These are phyloP conservation scores for Hyposoter dolosus DNA, from an alignment of 2,888 invertebrate genomes.

Conservation along the genomic window DNA sequence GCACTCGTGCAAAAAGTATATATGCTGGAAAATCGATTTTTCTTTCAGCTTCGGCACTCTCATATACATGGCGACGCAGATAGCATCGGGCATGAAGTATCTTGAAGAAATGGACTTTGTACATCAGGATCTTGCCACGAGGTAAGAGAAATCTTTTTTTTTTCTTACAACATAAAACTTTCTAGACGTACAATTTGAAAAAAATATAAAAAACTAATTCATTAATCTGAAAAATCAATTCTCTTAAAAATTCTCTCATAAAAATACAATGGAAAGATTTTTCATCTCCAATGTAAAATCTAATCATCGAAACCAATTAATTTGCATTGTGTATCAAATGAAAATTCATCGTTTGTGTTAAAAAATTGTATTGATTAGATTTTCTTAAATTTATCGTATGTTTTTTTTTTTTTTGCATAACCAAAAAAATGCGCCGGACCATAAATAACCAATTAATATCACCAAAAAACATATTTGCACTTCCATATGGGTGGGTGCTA, in stretches of 20 bases:
- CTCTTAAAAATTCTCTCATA: too few species aligned
- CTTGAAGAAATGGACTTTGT: conserved; percentile 94
- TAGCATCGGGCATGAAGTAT: conserved; percentile 96
- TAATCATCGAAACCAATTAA: too few species aligned
- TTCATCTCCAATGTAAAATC: too few species aligned
- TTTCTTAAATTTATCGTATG: too few species aligned
- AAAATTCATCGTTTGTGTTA: background rate
- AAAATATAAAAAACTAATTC: background rate
- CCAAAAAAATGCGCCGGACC: background rate
- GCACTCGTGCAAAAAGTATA: conserved; percentile 28
- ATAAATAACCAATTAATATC: conserved; percentile 1
- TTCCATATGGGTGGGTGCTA: background rate
- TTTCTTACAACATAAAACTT: background rate
- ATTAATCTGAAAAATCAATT: background rate
- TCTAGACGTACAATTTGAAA: background rate
- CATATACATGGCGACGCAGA: conserved; percentile 94
- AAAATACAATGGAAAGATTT: too few species aligned
- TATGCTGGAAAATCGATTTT: conserved; percentile 67
- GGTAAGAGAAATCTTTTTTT: conserved; percentile 85
- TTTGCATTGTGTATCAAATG: too few species aligned
- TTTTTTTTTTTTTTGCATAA: too few species aligned
- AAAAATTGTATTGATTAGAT: background rate
- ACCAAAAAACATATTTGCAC: conserved; percentile 13
- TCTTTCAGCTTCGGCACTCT: conserved; percentile 92
- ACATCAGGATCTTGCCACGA: conserved; percentile 94